Conservation (phyloP, 2,888 invertebrate genomes). For the Rhamphomyia laevipes region DNA sequence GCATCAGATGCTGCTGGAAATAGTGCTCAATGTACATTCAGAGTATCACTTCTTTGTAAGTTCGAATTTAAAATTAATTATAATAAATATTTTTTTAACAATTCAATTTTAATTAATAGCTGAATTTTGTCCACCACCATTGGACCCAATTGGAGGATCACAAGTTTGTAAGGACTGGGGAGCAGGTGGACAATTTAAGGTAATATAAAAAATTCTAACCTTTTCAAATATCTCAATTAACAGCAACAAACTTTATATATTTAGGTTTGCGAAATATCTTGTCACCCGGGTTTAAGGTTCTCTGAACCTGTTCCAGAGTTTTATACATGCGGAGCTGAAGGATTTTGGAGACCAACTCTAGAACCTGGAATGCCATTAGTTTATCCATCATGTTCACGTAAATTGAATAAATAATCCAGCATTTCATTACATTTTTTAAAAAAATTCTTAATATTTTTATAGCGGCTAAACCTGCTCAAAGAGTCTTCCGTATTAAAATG, state of each 20-base stretch:
- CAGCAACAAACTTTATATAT: background rate
- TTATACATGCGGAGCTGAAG: conserved; percentile 97
- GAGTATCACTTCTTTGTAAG: conserved; percentile 78
- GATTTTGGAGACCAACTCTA: conserved; percentile 86
- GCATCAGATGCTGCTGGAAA: conserved; percentile 88
- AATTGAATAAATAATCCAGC: conserved; percentile 31
- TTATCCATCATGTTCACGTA: conserved; percentile 88
- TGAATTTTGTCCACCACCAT: conserved; percentile 81
- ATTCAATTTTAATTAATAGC: conserved; percentile 40
- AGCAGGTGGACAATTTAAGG: conserved; percentile 86
- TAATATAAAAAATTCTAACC: conserved; percentile 1
- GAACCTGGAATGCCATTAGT: conserved; percentile 68
- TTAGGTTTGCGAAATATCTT: conserved; percentile 78
- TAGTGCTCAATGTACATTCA: conserved; percentile 82
- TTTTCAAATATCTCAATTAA: background rate
- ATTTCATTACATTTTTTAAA: background rate
- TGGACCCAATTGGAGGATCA: conserved; percentile 82
- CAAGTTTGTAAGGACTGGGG: conserved; percentile 95
- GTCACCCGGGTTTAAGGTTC: conserved; percentile 77
- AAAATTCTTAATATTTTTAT: conserved; percentile 19
- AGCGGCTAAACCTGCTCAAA: conserved; percentile 83
- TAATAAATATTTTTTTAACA: background rate
- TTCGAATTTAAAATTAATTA: conserved; percentile 16
- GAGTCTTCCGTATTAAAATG: conserved; percentile 87
- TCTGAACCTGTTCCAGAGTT: conserved; percentile 90